Percentiles rank a stretch among this genome's conserved stretches.
These are phyloP conservation scores for Protobothrops mucrosquamatus DNA, from an alignment of 2,113 vertebrate species.

Conservation along the genomic window DNA sequence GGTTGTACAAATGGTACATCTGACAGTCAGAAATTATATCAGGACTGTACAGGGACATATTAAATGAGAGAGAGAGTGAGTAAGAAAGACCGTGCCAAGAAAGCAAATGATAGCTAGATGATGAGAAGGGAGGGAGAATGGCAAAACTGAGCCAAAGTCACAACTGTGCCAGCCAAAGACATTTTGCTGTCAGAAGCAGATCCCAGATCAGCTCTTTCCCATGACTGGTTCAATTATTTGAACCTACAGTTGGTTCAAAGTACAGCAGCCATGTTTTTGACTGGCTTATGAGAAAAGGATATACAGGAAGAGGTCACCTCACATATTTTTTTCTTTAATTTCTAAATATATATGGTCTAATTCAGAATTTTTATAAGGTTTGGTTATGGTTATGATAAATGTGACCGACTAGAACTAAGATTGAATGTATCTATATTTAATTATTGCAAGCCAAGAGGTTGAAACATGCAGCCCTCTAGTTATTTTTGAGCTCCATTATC, in stretches of 20 bases:
- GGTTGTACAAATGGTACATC: neutral
- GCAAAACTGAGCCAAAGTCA: neutral
- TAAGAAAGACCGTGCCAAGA: neutral
- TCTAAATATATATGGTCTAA: neutral
- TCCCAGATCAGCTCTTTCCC: neutral
- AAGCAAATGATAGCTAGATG: neutral
- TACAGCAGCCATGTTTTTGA: neutral
- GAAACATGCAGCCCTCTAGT: neutral
- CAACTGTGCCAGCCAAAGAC: neutral
- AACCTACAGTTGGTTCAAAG: neutral
- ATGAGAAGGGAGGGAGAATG: neutral
- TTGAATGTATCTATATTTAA: neutral
- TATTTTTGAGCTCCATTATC: neutral
- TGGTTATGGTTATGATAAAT: neutral
- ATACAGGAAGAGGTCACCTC: neutral
- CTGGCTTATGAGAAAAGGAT: neutral
- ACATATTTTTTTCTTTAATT: neutral
- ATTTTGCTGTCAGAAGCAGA: neutral
- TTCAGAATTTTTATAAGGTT: neutral
- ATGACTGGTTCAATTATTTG: neutral
- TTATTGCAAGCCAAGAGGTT: neutral
- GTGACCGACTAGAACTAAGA: neutral
- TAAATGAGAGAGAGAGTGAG: neutral
- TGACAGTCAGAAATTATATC: constrained; percentile 1
- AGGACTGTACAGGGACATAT: neutral